Percentiles rank a stretch among this genome's conserved stretches.
phyloP scores from a whole-genome alignment of 2,888 invertebrate species.

The Neoascia interrupta region DNA sequence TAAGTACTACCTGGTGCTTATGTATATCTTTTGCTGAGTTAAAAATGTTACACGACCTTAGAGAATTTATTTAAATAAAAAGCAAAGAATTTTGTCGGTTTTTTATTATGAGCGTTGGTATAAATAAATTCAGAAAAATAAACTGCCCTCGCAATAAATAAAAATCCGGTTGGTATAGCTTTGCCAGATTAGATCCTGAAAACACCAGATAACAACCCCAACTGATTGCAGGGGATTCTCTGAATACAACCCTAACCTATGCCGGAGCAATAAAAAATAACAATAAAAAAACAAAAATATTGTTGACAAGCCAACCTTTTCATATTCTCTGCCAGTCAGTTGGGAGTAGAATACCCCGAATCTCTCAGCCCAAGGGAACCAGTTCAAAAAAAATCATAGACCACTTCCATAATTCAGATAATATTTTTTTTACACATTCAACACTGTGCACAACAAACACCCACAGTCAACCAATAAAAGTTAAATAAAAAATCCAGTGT shows the following conservation, averaged over 20 bases:
- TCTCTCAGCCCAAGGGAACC: constrained; percentile 36
- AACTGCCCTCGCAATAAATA: constrained; percentile 22
- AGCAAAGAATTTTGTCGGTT: no score
- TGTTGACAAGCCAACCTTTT: constrained; percentile 7
- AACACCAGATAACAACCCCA: constrained; percentile 25
- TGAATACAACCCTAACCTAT: neutral
- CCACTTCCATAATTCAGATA: constrained; percentile 24
- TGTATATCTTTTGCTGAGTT: no score
- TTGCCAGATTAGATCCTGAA: constrained; percentile 33
- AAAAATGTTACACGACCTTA: no score
- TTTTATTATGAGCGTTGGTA: no score
- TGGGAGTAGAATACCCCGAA: constrained; percentile 28
- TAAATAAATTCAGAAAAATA: no score
- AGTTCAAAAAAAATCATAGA: constrained; percentile 31
- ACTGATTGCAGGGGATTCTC: constrained; percentile 5
- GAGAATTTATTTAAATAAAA: no score
- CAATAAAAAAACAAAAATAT: neutral
- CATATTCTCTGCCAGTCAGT: constrained; percentile 14
- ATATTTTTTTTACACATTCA: constrained; percentile 51
- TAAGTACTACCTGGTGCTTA: no score
- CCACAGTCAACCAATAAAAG: constrained; percentile 41
- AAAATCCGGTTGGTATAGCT: constrained; percentile 33
- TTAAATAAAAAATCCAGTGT: constrained; percentile 54
- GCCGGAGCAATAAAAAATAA: constrained; percentile 21
- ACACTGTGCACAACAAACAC: constrained; percentile 36